Evolutionary conservation across 2,113 vertebrate species (phyloP), one percentile per base, ranked within the genome.

Genomic region (Antennarius striatus): DNA sequence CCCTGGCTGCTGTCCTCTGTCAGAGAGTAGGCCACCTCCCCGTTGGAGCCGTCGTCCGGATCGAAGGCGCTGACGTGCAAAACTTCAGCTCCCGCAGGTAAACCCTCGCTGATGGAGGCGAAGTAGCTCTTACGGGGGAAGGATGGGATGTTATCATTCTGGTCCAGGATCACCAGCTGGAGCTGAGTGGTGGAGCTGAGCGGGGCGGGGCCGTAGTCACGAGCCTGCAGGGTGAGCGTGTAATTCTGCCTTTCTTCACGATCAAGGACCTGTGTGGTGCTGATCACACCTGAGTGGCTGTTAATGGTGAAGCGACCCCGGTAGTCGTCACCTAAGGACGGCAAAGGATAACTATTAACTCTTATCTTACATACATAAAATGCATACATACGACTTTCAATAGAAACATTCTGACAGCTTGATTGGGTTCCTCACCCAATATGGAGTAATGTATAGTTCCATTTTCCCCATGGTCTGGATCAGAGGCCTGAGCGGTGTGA

Each of bases 121-220:
- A 90, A 91, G 81, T 96, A 97, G 28, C 65, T 91, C 49, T 81
- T 92, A 11, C 57, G 79, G 50, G 69, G 66, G 76, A 99, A 98
- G 4, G 86, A 59, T 0, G 96, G 96, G 64, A 56, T 87, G 81
- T 98, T 94, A 68, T 98, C 97, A 7, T 98, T 98, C 87, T 94
- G 93, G 59, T 98, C 97, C 80, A 96, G 75, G 62, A 99, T 91
- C 0, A 64, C 81, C 40, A 99, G 51, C 22, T 68, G 83, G 50
- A 99, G 55, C n/a, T 90, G 86, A 22, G 86, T 79, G 54, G 82
- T 81, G 36, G 95, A 93, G 79, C 86, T 94, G 70, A 90, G 92
- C 0, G 88, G 73, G 0, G 87, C 82, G 11, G 71, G 84, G 49
- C 96, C 96, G 13, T 88, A 58, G 76, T 99, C 97, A 14, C 14